These are phyloP conservation scores for Rhaphigaster nebulosa DNA, from an alignment of 2,888 invertebrate genomes.

Conservation along the genomic window DNA sequence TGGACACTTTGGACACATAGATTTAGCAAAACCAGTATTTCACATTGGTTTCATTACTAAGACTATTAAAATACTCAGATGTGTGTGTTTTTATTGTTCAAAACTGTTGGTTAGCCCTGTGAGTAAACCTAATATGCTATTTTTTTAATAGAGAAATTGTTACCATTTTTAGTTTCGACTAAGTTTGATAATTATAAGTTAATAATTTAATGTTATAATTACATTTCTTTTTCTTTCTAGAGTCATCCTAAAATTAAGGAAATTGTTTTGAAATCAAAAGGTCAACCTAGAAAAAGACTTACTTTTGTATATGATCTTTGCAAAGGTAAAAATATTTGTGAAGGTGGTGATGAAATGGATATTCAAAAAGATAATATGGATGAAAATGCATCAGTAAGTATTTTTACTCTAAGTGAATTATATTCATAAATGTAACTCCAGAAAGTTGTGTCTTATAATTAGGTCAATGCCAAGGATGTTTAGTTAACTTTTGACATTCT, in stretches of 20 bases:
- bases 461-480: background rate
- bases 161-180: background rate
- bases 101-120: slow-evolving; percentile 95
- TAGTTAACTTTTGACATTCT: background rate
- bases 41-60: slow-evolving; percentile 98
- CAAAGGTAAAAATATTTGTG: slow-evolving; percentile 98
- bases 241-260: slow-evolving; percentile 94
- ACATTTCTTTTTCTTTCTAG: slow-evolving; percentile 69
- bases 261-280: slow-evolving; percentile 95
- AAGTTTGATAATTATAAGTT: slow-evolving; percentile 67
- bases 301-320: slow-evolving; percentile 97
- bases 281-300: slow-evolving; percentile 93
- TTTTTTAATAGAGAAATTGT: slow-evolving; percentile 41
- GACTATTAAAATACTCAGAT: slow-evolving; percentile 96
- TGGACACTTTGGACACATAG: slow-evolving; percentile 99
- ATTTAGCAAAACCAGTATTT: slow-evolving; percentile 97
- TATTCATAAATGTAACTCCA: background rate
- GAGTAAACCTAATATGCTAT: slow-evolving; percentile 71
- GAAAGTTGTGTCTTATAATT: background rate
- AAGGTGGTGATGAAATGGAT: slow-evolving; percentile 98
- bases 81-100: slow-evolving; percentile 99
- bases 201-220: slow-evolving; percentile 62
- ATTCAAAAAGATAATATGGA: slow-evolving; percentile 75
- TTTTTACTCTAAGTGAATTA: background rate
- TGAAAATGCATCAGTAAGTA: slow-evolving; percentile 55